Evolutionary conservation across 35 echinoderm and acorn worm species (phyloP).

Genomic region (Lytechinus variegatus): DNA sequence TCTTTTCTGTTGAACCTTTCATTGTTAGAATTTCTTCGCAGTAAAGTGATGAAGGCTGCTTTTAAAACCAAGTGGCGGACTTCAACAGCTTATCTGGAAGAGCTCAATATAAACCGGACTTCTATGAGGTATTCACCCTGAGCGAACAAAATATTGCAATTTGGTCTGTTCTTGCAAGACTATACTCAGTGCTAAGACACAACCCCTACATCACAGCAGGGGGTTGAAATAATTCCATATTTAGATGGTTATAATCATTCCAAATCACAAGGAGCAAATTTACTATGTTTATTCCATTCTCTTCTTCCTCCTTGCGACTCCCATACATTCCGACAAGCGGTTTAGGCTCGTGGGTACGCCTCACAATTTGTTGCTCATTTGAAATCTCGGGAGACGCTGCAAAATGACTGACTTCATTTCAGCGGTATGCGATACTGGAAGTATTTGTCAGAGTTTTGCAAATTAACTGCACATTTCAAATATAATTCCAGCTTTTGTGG

Average conservation of each 20-base stretch:
- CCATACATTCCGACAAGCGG: neutral
- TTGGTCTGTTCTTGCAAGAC: neutral
- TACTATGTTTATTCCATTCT: neutral
- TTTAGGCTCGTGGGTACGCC: neutral
- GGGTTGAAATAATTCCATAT: conserved; percentile 19
- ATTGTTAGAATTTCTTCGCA: too few relatives aligned
- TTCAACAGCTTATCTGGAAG: too few relatives aligned
- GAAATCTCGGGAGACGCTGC: neutral
- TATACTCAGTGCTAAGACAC: neutral
- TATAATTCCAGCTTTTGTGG: too few relatives aligned
- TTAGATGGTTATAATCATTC: neutral
- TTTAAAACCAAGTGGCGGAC: too few relatives aligned
- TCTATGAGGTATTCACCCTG: too few relatives aligned
- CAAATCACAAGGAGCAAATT: neutral
- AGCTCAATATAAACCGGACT: too few relatives aligned
- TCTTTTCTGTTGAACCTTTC: too few relatives aligned
- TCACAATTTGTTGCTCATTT: neutral
- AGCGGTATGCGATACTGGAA: neutral
- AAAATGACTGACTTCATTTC: neutral
- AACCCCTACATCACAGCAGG: neutral
- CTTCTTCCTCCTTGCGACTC: neutral
- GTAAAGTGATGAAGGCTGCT: too few relatives aligned
- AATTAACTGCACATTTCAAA: neutral
- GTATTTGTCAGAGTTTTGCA: neutral
- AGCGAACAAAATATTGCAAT: neutral